Percentiles rank a stretch among this genome's conserved stretches.
phyloP scores from a whole-genome alignment of 2,113 vertebrate genomes.

The Oxyura jamaicensis region DNA sequence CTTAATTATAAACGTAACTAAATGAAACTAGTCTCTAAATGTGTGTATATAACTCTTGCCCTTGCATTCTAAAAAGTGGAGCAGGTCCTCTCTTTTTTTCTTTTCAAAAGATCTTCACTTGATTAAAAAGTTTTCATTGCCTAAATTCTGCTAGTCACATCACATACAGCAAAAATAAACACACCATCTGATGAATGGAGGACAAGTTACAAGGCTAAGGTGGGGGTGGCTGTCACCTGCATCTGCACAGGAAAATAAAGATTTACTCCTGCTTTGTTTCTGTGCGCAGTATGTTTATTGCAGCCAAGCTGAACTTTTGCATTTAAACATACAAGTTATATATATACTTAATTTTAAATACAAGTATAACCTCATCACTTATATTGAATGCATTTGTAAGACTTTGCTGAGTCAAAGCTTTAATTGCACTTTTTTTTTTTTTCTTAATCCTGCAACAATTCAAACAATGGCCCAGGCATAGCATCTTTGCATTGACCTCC shows the following conservation, averaged over 20 bases:
- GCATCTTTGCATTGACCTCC: neutral
- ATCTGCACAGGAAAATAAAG: neutral
- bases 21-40: conserved; percentile 14
- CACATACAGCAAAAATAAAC: conserved; percentile 52
- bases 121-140: conserved; percentile 58
- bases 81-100: neutral
- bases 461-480: neutral
- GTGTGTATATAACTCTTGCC: conserved; percentile 52
- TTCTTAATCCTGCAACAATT: neutral
- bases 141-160: conserved; percentile 41
- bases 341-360: neutral
- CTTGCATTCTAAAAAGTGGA: conserved; percentile 33
- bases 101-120: conserved; percentile 12
- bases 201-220: neutral
- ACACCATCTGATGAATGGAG: conserved; percentile 25
- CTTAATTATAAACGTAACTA: conserved; percentile 27
- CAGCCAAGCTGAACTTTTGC: neutral
- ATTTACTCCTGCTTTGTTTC: conserved; percentile 17
- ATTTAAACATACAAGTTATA: neutral
- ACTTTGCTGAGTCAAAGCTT: neutral
- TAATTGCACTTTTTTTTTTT: fast-evolving
- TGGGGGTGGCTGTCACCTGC: neutral
- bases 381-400: neutral
- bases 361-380: neutral
- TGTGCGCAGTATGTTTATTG: neutral